Conservation (phyloP, 2,797 vertebrate species). For the Sebastes baramenuke region DNA sequence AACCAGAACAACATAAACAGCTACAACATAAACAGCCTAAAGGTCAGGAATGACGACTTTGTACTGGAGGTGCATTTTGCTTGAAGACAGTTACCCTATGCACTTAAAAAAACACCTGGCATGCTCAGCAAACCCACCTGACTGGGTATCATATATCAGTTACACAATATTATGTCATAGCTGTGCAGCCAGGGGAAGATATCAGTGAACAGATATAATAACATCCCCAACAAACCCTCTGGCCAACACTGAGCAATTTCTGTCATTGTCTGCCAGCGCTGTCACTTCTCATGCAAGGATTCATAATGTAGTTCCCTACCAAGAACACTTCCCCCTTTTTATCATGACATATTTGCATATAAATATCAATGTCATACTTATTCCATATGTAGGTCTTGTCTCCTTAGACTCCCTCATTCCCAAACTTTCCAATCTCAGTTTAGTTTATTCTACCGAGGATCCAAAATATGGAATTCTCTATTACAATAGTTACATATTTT, state of each 20-base stretch:
- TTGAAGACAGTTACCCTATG: neutral
- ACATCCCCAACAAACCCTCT: neutral
- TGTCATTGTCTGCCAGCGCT: neutral
- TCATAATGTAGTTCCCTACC: neutral
- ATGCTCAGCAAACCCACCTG: neutral
- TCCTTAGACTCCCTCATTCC: neutral
- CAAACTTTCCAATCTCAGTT: neutral
- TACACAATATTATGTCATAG: neutral
- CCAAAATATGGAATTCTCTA: neutral
- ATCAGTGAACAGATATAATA: neutral
- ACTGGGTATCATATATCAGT: neutral
- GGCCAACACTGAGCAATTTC: neutral
- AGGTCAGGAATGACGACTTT: neutral
- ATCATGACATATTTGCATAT: neutral
- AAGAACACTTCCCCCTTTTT: neutral
- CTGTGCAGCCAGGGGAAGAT: neutral
- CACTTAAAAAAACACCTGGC: neutral
- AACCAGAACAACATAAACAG: constrained; percentile 1
- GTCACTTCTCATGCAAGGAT: neutral
- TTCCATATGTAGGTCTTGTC: neutral
- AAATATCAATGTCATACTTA: neutral
- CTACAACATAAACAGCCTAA: neutral
- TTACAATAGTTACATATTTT: no score
- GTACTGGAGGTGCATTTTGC: neutral
- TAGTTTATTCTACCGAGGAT: no score